These are phyloP conservation scores for Strongylocentrotus purpuratus DNA, from an alignment of 35 echinoderm and acorn worm species.

Conservation along the genomic window DNA sequence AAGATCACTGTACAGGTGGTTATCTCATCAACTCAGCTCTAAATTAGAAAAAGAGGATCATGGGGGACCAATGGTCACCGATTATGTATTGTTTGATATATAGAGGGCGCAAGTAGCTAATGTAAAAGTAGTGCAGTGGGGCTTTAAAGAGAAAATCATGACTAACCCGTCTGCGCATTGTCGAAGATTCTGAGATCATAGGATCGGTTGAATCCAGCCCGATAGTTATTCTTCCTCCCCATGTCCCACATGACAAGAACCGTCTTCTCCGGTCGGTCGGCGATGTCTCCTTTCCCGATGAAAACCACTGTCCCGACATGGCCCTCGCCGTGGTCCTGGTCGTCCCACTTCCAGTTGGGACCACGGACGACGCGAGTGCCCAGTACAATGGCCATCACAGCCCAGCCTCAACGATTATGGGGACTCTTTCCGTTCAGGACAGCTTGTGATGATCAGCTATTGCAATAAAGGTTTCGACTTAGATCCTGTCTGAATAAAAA, in stretches of 20 bases:
- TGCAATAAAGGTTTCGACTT: neutral
- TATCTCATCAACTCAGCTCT: too few species aligned
- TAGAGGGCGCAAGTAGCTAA: too few species aligned
- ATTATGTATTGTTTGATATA: too few species aligned
- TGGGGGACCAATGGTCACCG: too few species aligned
- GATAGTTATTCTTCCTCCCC: slow-evolving; percentile 46
- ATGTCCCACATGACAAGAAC: slow-evolving; percentile 60
- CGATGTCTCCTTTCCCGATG: slow-evolving; percentile 42
- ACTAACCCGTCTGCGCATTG: slow-evolving; percentile 63
- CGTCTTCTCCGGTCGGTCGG: slow-evolving; percentile 72
- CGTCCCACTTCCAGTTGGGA: slow-evolving; percentile 61
- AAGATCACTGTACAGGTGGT: too few species aligned
- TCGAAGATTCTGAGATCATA: slow-evolving; percentile 63
- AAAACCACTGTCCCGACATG: slow-evolving; percentile 58
- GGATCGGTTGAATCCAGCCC: neutral
- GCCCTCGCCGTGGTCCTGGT: slow-evolving; percentile 53
- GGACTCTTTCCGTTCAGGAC: neutral
- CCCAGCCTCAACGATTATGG: neutral
- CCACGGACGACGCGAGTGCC: slow-evolving; percentile 69
- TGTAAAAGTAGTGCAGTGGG: too few species aligned
- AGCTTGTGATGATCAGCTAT: neutral
- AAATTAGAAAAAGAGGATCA: too few species aligned
- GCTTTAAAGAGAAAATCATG: too few species aligned
- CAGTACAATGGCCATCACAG: neutral
- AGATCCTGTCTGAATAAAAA: neutral